Conservation (phyloP, 2,888 invertebrate species). For the Phyto melanocephala region DNA sequence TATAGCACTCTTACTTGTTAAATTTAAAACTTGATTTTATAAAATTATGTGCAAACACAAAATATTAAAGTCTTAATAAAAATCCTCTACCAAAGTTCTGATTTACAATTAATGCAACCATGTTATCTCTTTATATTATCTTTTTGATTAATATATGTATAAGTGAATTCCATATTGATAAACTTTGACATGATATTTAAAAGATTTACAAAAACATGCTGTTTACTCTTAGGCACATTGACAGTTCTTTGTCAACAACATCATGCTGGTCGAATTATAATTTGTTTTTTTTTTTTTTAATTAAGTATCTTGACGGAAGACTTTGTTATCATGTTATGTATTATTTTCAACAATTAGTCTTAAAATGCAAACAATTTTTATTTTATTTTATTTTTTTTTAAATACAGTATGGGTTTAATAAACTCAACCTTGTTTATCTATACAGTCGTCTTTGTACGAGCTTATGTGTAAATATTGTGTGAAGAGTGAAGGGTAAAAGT, state of each 20-base stretch:
- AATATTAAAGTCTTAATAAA: no score
- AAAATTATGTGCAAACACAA: no score
- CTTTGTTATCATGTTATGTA: conserved; percentile 7
- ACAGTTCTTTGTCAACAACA: not conserved
- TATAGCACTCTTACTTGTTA: no score
- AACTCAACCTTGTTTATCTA: conserved; percentile 20
- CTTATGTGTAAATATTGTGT: not conserved
- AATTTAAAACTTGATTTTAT: no score
- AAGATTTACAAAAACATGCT: not conserved
- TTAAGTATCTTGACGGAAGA: conserved; percentile 2
- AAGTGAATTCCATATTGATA: conserved; percentile 9
- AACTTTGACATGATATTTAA: conserved; percentile 25
- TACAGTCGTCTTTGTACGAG: not conserved
- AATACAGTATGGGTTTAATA: conserved; percentile 17
- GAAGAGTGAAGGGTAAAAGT: not conserved
- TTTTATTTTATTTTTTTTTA: not conserved
- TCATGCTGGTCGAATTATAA: not conserved
- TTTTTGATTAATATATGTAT: no score
- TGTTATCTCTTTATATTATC: no score
- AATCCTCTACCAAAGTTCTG: no score
- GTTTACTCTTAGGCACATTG: not conserved
- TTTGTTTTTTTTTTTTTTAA: no score
- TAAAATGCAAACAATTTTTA: no score
- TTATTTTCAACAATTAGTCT: no score
- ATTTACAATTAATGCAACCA: no score